Evolutionary conservation across 2,113 vertebrate species (phyloP).

Genomic region (Microcebus murinus): DNA sequence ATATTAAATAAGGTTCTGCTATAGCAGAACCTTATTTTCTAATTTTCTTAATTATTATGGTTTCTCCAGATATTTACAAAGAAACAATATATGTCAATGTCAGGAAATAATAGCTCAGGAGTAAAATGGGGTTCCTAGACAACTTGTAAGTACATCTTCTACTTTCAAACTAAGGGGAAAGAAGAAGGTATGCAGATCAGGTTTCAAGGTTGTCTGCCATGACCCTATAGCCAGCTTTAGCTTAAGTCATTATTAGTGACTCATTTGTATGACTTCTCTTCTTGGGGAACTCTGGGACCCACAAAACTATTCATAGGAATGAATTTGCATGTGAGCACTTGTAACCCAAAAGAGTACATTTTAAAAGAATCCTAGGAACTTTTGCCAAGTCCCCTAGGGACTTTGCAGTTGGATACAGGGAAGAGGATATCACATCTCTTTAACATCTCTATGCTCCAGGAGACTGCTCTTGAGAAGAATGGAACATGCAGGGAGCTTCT

Average conservation of each 20-base stretch:
- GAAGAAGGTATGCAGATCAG: neutral
- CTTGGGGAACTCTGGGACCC: neutral
- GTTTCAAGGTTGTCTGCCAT: neutral
- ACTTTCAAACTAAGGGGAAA: neutral
- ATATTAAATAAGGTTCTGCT: no score
- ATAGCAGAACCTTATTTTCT: neutral
- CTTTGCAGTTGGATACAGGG: neutral
- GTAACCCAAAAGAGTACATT: neutral
- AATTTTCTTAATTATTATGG: neutral
- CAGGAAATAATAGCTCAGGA: neutral
- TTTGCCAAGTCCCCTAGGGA: neutral
- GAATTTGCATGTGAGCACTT: neutral
- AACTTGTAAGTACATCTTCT: neutral
- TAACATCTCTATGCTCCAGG: neutral
- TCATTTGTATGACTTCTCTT: neutral
- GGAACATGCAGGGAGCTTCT: neutral
- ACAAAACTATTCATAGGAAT: neutral
- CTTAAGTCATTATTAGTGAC: neutral
- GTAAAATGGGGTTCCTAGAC: neutral
- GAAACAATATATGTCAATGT: neutral
- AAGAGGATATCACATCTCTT: neutral
- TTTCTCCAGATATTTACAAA: conserved; percentile 25
- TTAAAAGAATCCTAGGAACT: neutral
- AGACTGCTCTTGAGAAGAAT: neutral
- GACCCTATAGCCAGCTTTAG: neutral